Evolutionary conservation across 2,797 vertebrate genomes (phyloP), one percentile per base, ranked within the genome.

Genomic region (Macroramphosus scolopax): DNA sequence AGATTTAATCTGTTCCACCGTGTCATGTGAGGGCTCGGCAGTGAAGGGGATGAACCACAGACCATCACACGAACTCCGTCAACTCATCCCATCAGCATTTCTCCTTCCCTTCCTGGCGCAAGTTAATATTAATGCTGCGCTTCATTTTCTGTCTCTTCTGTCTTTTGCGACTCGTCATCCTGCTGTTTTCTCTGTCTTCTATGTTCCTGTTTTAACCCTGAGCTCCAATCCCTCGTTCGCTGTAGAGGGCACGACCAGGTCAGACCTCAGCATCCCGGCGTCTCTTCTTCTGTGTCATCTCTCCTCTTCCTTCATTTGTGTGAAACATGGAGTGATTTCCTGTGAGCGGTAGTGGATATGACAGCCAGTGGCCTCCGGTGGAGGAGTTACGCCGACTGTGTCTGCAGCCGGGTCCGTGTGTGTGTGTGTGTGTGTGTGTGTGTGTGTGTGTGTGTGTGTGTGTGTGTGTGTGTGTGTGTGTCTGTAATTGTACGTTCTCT

Each of bases 401-500:
- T 48, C 31, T 62, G 38, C 44, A 3, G 3, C 3, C 20, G 20
- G 3, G 3, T 22, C 20, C 20, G 36, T 43, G 29, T 61, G 57
- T 62, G 36, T 78, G 77, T 68, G 53, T 61, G 82, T 75, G 64
- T 67, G 59, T 59, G 34, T 42, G 29, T 60, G 57, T 62, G 36
- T 78, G 77, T 69, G 54, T 61, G 82, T 74, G 29, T 38, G 36
- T 48, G 25, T 39, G 28, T 10, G 16, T 36, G 24, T 43, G 20
- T 44, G 24, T 53, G 30, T 39, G 51, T 45, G 34, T 43, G 29
- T 61, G 57, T 62, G 36, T 78, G 77, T 68, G 53, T 61, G 82
- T 75, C 66, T 67, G 59, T 59, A 70, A 70, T 75, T 60, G 68
- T 77, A 73, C 64, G 51, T 76, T 81, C 48, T 57, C 44, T 63